phyloP scores from a whole-genome alignment of 2,797 vertebrate species.

The Manis crassicaudata region DNA sequence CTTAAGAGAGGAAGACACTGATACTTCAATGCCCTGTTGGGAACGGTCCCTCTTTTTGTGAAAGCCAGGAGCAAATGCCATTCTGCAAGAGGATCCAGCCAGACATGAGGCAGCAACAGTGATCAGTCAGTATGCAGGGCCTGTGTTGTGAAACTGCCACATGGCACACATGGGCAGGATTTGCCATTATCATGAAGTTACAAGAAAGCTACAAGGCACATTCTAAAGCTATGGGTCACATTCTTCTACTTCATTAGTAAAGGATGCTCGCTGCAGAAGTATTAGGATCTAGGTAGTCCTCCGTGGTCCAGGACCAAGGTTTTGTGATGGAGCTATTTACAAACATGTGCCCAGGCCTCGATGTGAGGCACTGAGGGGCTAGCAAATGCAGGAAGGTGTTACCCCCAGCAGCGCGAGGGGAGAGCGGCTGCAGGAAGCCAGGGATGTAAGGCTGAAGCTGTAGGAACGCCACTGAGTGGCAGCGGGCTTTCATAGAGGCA shows the following conservation, averaged over 20 bases:
- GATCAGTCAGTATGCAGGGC: too few species aligned
- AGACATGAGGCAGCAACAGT: not conserved
- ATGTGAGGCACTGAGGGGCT: fast-evolving
- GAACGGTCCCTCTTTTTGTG: not conserved
- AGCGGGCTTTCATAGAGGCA: not conserved
- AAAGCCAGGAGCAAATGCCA: not conserved
- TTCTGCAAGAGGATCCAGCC: not conserved
- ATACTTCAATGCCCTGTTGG: not conserved
- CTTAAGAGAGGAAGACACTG: not conserved
- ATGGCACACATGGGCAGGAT: fast-evolving
- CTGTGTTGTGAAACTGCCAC: not conserved
- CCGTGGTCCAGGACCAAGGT: not conserved
- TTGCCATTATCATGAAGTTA: not conserved
- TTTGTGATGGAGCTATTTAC: not conserved
- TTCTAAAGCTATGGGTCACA: not conserved
- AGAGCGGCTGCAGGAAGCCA: not conserved
- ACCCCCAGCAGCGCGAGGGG: fast-evolving
- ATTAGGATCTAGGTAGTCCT: not conserved
- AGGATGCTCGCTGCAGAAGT: not conserved
- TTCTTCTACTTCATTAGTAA: not conserved
- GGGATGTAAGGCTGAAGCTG: not conserved
- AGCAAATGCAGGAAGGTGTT: not conserved
- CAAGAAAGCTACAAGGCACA: not conserved
- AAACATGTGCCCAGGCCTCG: not conserved
- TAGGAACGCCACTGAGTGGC: not conserved